Evolutionary conservation across 2,888 invertebrate species (phyloP), one percentile per base, ranked within the genome.

Genomic region (Hyposoter dolosus): DNA sequence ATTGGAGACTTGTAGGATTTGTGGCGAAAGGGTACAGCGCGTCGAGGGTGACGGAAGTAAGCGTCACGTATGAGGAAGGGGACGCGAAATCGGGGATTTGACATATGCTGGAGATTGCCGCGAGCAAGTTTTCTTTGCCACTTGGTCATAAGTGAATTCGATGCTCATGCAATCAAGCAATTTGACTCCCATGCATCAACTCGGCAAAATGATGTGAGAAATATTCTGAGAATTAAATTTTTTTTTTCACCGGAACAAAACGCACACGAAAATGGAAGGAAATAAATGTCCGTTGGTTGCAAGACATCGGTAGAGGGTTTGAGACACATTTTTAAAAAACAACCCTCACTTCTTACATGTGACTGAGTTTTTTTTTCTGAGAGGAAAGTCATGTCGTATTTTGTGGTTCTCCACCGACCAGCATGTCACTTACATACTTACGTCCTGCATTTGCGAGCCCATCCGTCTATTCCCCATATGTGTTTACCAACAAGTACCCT

Each of bases 361-460:
- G 40, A 63, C 28, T 3, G 28, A 28, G 28, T 28, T 28, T 28
- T 28, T 69, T 76, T 82, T 92, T 92, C 92, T 93, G 92, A 93
- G 91, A 93, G 93, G 92, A 89, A 93, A 93, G 92, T 90, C 93
- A 89, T 93, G 86, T 86, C 71, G 93, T 93, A 92, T 91, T 89
- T 87, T 81, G 88, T 84, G 91, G 90, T 90, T 89, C 90, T 89
- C 89, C 90, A 89, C 89, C 89, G 90, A 90, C 90, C 90, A 87
- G 89, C 77, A 53, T 43, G 43, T 78, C 53, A 74, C 77, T 60
- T 60, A 63, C 78, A 81, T 47, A 78, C 65, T 23, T 15, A 50
- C 76, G 76, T 85, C 76, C 65, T 85, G 72, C 45, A 75, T 83
- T 40, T 69, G 82, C 84, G 72, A 82, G 80, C 79, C 86, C 72